phyloP scores from a whole-genome alignment of 2,888 invertebrate species.

The Phytoseiulus persimilis region DNA sequence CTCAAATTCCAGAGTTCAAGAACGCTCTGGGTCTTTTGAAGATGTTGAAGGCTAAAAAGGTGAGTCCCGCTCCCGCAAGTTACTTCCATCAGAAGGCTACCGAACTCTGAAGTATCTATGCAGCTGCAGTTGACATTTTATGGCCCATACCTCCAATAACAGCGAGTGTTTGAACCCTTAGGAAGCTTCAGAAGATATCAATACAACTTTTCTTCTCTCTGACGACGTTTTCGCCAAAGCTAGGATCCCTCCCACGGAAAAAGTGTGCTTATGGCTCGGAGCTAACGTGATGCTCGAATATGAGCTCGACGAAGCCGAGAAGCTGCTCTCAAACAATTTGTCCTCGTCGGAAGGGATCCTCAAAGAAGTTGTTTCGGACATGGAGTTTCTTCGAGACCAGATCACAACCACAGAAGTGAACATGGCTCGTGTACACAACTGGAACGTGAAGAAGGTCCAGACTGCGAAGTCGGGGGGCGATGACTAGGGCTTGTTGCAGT shows the following conservation, averaged over 20 bases:
- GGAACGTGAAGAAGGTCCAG: slow-evolving; percentile 88
- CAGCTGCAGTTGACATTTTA: too few relatives aligned
- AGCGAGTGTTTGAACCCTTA: slow-evolving; percentile 43
- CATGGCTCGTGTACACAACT: slow-evolving; percentile 95
- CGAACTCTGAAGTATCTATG: too few relatives aligned
- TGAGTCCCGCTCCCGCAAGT: slow-evolving; percentile 44
- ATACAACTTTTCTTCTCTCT: slow-evolving; percentile 81
- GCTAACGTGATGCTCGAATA: slow-evolving; percentile 97
- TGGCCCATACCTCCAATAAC: too few relatives aligned
- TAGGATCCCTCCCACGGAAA: slow-evolving; percentile 75
- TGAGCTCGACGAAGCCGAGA: slow-evolving; percentile 77
- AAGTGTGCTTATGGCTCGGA: slow-evolving; percentile 63
- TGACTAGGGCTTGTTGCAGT: background rate
- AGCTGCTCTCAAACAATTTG: slow-evolving; percentile 71
- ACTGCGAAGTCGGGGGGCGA: slow-evolving; percentile 56
- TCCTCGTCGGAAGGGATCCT: slow-evolving; percentile 73
- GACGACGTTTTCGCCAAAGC: slow-evolving; percentile 85
- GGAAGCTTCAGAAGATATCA: slow-evolving; percentile 60
- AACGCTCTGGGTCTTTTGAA: slow-evolving; percentile 83
- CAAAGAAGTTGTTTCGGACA: slow-evolving; percentile 64
- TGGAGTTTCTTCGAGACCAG: slow-evolving; percentile 91
- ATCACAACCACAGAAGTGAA: slow-evolving; percentile 97
- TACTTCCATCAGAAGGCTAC: too few relatives aligned
- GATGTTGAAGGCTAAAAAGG: slow-evolving; percentile 69
- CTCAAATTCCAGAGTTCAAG: slow-evolving; percentile 88